Conservation (phyloP, 2,797 vertebrate species). For the Scomberomorus guttatus region DNA sequence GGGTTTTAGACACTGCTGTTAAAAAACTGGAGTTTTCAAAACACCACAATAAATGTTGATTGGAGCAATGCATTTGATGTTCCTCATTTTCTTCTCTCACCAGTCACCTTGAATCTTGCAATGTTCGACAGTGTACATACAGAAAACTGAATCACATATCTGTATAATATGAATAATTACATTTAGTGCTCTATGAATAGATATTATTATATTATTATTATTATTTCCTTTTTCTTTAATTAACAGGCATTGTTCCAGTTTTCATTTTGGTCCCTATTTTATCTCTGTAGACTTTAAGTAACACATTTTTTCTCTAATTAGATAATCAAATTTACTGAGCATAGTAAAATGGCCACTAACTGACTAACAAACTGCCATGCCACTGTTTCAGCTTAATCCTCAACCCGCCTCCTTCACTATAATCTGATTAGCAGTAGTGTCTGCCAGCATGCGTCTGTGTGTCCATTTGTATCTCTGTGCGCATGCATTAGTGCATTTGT, state of each 20-base stretch:
- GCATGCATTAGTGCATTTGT: conserved; percentile 32
- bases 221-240: background rate
- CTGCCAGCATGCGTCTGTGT: conserved; percentile 49
- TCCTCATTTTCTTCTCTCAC: background rate
- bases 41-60: background rate
- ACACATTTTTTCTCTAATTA: conserved; percentile 24
- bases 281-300: background rate
- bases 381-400: conserved; percentile 74
- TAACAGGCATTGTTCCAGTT: background rate
- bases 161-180: too few relatives aligned
- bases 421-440: conserved; percentile 84
- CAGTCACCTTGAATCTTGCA: background rate
- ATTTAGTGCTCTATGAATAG: too few relatives aligned
- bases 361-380: conserved; percentile 31
- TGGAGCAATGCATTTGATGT: background rate
- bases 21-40: background rate
- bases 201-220: too few relatives aligned
- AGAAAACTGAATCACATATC: too few relatives aligned
- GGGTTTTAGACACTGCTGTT: background rate
- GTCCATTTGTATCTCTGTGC: conserved; percentile 26
- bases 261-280: background rate
- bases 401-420: conserved; percentile 68
- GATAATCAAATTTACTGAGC: conserved; percentile 39
- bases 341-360: conserved; percentile 32
- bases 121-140: background rate